These are phyloP conservation scores for Diadema setosum DNA, from an alignment of 35 echinoderm and acorn worm species.

Conservation along the genomic window DNA sequence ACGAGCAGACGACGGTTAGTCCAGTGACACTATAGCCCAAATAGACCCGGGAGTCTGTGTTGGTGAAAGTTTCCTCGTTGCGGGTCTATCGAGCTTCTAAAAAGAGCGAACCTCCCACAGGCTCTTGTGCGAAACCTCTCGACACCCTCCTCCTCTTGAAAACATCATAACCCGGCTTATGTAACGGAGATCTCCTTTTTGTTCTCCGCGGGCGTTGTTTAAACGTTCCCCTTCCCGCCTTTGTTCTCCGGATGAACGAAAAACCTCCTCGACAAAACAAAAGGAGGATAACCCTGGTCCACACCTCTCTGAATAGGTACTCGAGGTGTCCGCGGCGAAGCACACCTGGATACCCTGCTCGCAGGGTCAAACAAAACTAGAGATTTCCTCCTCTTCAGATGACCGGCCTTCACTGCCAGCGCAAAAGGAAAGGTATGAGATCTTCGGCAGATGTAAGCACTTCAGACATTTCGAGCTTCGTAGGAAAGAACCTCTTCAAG, in stretches of 20 bases:
- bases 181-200: neutral
- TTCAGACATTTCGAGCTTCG: no score
- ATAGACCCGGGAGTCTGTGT: no score
- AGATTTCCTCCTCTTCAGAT: neutral
- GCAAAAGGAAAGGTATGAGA: no score
- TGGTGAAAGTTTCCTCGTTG: no score
- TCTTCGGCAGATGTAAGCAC: neutral
- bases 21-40: no score
- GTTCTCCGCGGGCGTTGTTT: neutral
- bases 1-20: no score
- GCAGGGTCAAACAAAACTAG: neutral
- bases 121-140: no score
- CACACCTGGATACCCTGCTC: constrained; percentile 11
- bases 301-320: neutral
- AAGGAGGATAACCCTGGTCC: neutral
- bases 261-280: neutral
- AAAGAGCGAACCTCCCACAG: neutral
- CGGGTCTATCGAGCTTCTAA: neutral
- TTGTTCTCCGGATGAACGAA: neutral
- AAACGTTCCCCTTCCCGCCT: neutral
- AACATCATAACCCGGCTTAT: neutral
- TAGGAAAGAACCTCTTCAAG: neutral
- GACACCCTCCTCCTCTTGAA: neutral
- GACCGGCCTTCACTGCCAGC: no score
- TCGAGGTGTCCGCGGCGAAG: neutral